Evolutionary conservation across 2,113 vertebrate genomes (phyloP).

Genomic region (Rhinopithecus roxellana): DNA sequence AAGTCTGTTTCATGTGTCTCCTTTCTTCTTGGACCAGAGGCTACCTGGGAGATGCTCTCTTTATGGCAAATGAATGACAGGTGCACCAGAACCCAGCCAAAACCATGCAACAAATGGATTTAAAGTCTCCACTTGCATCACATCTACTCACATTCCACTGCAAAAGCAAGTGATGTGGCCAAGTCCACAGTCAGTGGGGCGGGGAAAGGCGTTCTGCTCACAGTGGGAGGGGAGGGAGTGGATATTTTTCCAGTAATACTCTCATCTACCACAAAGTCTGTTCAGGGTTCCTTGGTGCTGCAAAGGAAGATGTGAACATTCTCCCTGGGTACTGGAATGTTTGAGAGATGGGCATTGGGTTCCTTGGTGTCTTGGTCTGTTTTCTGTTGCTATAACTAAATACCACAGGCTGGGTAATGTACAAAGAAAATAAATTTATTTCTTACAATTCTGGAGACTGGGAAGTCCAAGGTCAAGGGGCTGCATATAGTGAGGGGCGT

Average conservation of each 20-base stretch:
- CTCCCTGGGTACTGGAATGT: neutral
- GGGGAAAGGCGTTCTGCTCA: neutral
- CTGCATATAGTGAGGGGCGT: neutral
- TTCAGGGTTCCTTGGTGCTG: neutral
- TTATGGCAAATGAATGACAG: conserved; percentile 42
- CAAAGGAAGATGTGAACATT: neutral
- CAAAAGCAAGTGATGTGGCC: neutral
- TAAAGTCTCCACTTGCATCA: neutral
- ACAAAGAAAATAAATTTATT: neutral
- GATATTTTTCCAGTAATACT: neutral
- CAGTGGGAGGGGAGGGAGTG: neutral
- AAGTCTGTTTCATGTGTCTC: neutral
- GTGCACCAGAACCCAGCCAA: conserved; percentile 41
- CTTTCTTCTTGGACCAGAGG: neutral
- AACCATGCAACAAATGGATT: neutral
- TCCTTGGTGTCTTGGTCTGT: neutral
- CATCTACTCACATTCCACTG: neutral
- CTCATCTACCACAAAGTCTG: neutral
- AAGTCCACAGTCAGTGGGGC: neutral
- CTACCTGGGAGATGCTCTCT: neutral
- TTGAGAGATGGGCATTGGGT: neutral
- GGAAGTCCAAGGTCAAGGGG: neutral
- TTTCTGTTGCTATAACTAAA: neutral
- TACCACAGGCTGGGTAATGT: neutral
- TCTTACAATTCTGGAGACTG: neutral